Conservation (phyloP, 2,113 vertebrate genomes). For the Ammodytes marinus region DNA sequence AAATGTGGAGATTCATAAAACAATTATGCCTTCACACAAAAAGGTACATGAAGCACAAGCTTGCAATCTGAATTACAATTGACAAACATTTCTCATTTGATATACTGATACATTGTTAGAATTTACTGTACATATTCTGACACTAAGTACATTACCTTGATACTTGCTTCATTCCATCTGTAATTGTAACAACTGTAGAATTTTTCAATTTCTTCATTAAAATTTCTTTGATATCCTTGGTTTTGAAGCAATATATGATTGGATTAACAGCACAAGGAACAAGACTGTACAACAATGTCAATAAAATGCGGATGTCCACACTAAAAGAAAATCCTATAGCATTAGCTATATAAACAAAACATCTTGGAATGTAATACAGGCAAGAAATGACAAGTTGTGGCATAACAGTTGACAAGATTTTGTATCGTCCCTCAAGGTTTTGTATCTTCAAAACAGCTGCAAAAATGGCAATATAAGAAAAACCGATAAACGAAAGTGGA, state of each 20-base stretch:
- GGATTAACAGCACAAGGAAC: conserved; percentile 20
- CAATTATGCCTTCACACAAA: not conserved
- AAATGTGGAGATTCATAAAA: not conserved
- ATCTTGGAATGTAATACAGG: conserved; percentile 10
- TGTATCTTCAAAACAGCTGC: not conserved
- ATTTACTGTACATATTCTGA: not conserved
- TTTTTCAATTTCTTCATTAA: not conserved
- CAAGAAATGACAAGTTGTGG: conserved; percentile 5
- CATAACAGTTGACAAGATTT: conserved; percentile 6
- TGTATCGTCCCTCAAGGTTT: not conserved
- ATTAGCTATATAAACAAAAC: conserved; percentile 9
- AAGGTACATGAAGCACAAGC: not conserved
- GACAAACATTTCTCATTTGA: not conserved
- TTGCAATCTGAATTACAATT: not conserved
- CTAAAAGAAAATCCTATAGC: not conserved
- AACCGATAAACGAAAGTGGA: not conserved
- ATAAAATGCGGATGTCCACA: not conserved
- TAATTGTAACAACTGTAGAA: not conserved
- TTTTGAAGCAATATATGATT: conserved; percentile 24
- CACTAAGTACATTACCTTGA: not conserved
- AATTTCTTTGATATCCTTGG: not conserved
- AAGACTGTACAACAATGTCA: conserved; percentile 24
- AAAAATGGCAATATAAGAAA: conserved; percentile 5
- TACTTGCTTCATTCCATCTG: not conserved
- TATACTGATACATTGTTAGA: not conserved